Base-by-base conservation (phyloP, 2,113 vertebrate genomes). In the Forbesichthys papilliferus region DNA sequence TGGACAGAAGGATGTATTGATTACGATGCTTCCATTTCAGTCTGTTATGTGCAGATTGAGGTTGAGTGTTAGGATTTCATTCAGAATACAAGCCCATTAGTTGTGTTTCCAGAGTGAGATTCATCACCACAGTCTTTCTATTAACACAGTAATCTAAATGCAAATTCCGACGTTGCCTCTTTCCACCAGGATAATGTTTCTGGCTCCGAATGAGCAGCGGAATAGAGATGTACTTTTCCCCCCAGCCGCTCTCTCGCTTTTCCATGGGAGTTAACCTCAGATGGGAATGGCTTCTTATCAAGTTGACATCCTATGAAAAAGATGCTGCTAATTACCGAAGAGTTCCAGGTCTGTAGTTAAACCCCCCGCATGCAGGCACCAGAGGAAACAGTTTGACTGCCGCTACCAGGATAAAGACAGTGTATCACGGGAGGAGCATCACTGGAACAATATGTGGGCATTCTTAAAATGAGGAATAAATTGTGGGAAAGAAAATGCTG, bases 71-170 rank as follows among this genome's bases (percentile, higher is more conserved):
- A 81, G 79, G 27, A 72, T 89, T 87, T 84, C 73, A 76, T 91
- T 90, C 81, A 74, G 81, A 79, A 88, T 86, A 86, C 84, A 88
- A 68, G 77, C 87, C 88, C 87, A 89, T 90, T 87, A 90, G 84
- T 88, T 74, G 81, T 67, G 79, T 83, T 86, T 86, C 85, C 79
- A 73, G 75, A 76, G 71, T 80, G 68, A 83, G 85, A 93, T 90
- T 92, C 87, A 89, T 91, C 80, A 66, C 71, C 74, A 48, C 78
- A 72, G 89, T 90, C 90, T 65, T 90, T 89, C 87, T 90, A 91
- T 93, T 93, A 93, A 88, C 85, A 84, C 83, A 84, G 88, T 92
- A 87, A 93, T 93, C 91, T 94, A 94, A 92, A 94, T 94, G 93
- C 91, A 93, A 94, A 93, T 94, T 91, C 78, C 58, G 78, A 84